Percentiles rank a stretch among this genome's conserved stretches.
Conservation (phyloP, 2,797 vertebrate species). For the Jordanella pulchra region DNA sequence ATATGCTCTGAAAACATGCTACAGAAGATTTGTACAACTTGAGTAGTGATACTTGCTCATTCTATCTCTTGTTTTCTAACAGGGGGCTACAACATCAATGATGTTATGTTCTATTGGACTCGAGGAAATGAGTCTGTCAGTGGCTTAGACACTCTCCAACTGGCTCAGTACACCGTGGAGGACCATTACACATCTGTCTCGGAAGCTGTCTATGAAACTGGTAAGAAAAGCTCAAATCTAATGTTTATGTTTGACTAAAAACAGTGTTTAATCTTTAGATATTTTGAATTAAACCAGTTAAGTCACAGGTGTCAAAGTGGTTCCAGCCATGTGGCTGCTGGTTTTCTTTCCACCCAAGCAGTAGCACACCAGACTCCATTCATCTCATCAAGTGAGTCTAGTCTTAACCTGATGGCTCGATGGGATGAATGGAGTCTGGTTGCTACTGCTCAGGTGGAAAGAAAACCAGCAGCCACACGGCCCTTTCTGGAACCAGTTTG, state of each 20-base stretch:
- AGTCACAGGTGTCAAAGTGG: no score
- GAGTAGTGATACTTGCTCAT: not conserved
- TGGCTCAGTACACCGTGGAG: conserved; percentile 92
- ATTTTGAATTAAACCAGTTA: not conserved
- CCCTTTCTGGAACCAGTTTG: no score
- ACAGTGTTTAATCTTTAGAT: not conserved
- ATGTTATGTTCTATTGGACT: conserved; percentile 93
- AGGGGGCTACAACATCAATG: conserved; percentile 94
- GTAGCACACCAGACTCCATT: no score
- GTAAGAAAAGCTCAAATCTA: conserved; percentile 57
- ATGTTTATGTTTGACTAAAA: not conserved
- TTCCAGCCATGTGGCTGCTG: no score
- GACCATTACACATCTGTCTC: conserved; percentile 91
- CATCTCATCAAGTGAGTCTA: no score
- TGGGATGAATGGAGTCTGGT: no score
- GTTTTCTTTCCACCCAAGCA: no score
- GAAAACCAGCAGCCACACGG: no score
- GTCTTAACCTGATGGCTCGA: no score
- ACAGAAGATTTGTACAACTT: not conserved
- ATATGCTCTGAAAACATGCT: not conserved
- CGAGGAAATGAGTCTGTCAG: conserved; percentile 91
- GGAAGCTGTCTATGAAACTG: conserved; percentile 91
- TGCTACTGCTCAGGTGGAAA: no score
- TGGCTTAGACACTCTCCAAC: conserved; percentile 85
- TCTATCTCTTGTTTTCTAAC: conserved; percentile 18